Percentiles rank a stretch among this genome's conserved stretches.
These are phyloP conservation scores for Apodemia mormo DNA, from an alignment of 2,888 invertebrate species.

Conservation along the genomic window DNA sequence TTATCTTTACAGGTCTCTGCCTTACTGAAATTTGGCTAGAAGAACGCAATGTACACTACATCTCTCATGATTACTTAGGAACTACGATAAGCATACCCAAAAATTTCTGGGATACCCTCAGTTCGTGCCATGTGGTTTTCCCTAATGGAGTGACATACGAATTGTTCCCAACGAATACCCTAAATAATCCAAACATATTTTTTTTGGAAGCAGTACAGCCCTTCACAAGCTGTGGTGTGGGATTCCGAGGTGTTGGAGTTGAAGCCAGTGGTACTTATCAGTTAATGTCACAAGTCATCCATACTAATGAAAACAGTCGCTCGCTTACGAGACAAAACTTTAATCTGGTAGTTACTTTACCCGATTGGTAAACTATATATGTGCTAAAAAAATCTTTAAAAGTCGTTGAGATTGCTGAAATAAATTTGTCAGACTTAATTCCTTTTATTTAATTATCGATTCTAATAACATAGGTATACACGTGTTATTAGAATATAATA, in stretches of 20 bases:
- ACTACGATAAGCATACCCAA: conserved; percentile 46
- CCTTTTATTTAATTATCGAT: too few relatives aligned
- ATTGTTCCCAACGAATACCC: conserved; percentile 44
- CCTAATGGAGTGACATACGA: conserved; percentile 49
- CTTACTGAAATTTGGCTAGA: conserved; percentile 41
- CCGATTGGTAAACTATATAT: conserved; percentile 19
- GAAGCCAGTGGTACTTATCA: conserved; percentile 52
- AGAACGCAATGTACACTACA: conserved; percentile 42
- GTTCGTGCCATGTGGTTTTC: conserved; percentile 48
- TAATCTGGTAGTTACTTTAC: conserved; percentile 44
- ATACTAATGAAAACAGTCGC: conserved; percentile 37
- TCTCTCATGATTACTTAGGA: conserved; percentile 42
- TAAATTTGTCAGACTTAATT: too few relatives aligned
- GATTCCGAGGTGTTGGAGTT: conserved; percentile 42
- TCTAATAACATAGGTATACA: too few relatives aligned
- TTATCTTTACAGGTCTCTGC: conserved; percentile 42
- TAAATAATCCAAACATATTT: conserved; percentile 37
- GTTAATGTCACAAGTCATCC: conserved; percentile 45
- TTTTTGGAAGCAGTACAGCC: conserved; percentile 38
- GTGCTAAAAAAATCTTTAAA: too few relatives aligned
- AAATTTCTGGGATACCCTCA: conserved; percentile 43
- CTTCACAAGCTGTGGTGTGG: conserved; percentile 46
- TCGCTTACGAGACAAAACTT: conserved; percentile 46
- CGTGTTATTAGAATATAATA: too few relatives aligned
- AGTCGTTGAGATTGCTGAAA: too few relatives aligned